Percentiles rank a stretch among this genome's conserved stretches.
These are phyloP conservation scores for Rosalia funebris DNA, from an alignment of 2,888 invertebrate species.

Conservation along the genomic window DNA sequence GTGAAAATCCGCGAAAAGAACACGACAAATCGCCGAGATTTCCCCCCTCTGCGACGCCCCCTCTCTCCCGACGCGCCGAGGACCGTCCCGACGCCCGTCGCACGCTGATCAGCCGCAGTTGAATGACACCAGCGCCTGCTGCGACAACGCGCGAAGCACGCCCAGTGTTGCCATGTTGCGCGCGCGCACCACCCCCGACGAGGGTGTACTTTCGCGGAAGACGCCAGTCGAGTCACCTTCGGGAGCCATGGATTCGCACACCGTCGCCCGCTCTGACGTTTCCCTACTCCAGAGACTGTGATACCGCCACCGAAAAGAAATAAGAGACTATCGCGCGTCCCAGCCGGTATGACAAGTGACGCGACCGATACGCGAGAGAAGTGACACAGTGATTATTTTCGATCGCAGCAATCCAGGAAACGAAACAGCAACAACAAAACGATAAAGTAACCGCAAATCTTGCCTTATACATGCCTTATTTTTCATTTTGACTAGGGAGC, in stretches of 20 bases:
- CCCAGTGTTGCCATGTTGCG: constrained; percentile 16
- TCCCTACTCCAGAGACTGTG: constrained; percentile 32
- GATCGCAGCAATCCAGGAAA: neutral
- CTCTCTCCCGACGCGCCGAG: neutral
- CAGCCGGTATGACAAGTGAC: too few species aligned
- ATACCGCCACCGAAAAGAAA: constrained; percentile 24
- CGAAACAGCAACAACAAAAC: neutral
- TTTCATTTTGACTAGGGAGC: constrained; percentile 35
- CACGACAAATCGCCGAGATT: too few species aligned
- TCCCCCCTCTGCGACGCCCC: neutral
- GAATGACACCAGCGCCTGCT: constrained; percentile 9
- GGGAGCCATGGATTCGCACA: constrained; percentile 39
- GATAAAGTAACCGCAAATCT: constrained; percentile 27
- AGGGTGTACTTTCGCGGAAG: constrained; percentile 34
- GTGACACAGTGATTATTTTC: constrained; percentile 26
- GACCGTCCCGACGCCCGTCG: neutral
- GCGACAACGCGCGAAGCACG: neutral
- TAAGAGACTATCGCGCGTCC: too few species aligned
- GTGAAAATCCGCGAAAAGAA: too few species aligned
- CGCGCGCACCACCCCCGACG: constrained; percentile 29
- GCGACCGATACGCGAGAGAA: constrained; percentile 17
- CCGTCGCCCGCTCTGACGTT: constrained; percentile 26
- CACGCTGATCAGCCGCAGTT: constrained; percentile 7
- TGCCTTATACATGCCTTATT: constrained; percentile 47
- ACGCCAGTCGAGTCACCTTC: constrained; percentile 38